Evolutionary conservation across 2,113 vertebrate species (phyloP).

Genomic region (Australoheros scitulus): DNA sequence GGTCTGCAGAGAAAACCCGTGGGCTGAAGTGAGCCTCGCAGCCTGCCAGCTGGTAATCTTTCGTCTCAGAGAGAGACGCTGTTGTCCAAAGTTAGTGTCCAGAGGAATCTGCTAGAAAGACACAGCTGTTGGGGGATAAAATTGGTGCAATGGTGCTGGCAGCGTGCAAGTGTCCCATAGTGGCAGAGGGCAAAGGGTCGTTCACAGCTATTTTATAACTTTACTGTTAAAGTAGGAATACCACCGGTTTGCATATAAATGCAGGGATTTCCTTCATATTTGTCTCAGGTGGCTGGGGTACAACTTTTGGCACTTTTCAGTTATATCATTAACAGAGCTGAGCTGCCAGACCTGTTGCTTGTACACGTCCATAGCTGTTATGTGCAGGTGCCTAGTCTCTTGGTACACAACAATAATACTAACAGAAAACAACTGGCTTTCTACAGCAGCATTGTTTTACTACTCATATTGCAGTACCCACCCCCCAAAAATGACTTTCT

Average conservation of each 20-base stretch:
- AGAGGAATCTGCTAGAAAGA: conserved; percentile 81
- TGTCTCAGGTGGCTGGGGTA: not conserved
- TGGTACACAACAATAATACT: not conserved
- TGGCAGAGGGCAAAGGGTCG: conserved; percentile 79
- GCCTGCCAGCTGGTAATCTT: conserved; percentile 67
- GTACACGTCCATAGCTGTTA: not conserved
- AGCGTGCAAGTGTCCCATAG: conserved; percentile 52
- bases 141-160: conserved; percentile 74
- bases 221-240: conserved; percentile 5
- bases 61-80: conserved; percentile 69
- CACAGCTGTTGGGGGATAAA: conserved; percentile 84
- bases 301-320: not conserved
- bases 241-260: not conserved
- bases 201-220: conserved; percentile 59
- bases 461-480: not conserved
- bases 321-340: conserved; percentile 3
- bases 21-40: conserved; percentile 35
- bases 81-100: conserved; percentile 82
- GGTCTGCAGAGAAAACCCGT: conserved; percentile 42
- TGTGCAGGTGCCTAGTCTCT: not conserved
- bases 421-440: not conserved
- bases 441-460: not conserved
- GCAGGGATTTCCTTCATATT: not conserved
- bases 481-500: too few relatives aligned
- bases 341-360: conserved; percentile 63